phyloP scores from a whole-genome alignment of 2,797 vertebrate species.

The Pseudochromis fuscus region DNA sequence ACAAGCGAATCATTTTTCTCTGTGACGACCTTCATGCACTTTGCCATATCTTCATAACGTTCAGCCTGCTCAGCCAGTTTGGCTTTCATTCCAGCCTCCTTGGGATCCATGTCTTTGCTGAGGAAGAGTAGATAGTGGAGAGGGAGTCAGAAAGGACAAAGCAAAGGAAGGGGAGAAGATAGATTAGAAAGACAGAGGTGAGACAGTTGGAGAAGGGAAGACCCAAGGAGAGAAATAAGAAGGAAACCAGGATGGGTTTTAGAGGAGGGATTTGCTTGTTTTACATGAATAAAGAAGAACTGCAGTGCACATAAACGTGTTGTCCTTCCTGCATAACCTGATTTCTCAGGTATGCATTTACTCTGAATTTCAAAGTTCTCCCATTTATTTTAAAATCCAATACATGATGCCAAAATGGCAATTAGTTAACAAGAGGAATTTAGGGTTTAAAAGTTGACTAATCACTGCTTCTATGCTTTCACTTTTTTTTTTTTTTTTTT shows the following conservation, averaged over 20 bases:
- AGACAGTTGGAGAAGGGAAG: conserved; percentile 34
- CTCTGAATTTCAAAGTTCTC: not conserved
- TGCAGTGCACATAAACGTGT: conserved; percentile 1
- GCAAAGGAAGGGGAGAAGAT: conserved; percentile 48
- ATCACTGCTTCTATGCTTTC: not conserved
- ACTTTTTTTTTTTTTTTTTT: not conserved
- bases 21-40: conserved; percentile 92
- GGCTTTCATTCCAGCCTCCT: conserved; percentile 91
- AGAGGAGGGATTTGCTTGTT: conserved; percentile 19
- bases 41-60: conserved; percentile 97
- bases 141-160: conserved; percentile 31
- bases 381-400: not conserved
- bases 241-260: conserved; percentile 8
- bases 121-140: conserved; percentile 42
- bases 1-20: too few species aligned
- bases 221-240: not conserved
- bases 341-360: conserved; percentile 10
- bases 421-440: not conserved
- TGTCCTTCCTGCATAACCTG: conserved; percentile 9
- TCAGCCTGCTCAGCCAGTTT: conserved; percentile 98
- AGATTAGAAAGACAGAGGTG: conserved; percentile 37
- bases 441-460: too few species aligned
- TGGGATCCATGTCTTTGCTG: conserved; percentile 77
- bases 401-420: not conserved
- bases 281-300: conserved; percentile 12